Percentiles rank a stretch among this genome's conserved stretches.
phyloP scores from a whole-genome alignment of 2,113 vertebrate genomes.

The Excalfactoria chinensis region DNA sequence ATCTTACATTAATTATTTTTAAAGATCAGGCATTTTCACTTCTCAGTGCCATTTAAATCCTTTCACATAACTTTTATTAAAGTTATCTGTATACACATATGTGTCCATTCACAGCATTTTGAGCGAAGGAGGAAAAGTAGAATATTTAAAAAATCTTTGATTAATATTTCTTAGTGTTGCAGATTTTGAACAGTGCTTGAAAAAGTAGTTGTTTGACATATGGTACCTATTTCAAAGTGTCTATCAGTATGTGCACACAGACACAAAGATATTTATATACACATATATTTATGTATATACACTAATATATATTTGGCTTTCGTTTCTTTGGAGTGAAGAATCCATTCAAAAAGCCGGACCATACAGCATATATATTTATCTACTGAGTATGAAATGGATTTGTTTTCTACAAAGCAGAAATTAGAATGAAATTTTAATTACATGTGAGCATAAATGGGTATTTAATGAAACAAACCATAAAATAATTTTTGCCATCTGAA shows the following conservation, averaged over 20 bases:
- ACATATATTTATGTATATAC: no score
- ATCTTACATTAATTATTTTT: background rate
- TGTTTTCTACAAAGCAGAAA: constrained; percentile 5
- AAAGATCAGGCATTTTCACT: background rate
- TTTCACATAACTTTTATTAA: background rate
- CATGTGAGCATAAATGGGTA: background rate
- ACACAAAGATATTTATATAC: background rate
- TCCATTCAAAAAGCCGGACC: background rate
- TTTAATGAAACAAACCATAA: background rate
- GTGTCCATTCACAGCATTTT: background rate
- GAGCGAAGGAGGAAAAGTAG: fast-evolving
- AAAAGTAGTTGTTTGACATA: background rate
- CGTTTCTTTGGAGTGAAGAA: background rate
- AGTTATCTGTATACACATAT: background rate
- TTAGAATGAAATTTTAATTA: constrained; percentile 26
- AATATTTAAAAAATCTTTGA: background rate
- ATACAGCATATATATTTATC: background rate
- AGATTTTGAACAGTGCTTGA: background rate
- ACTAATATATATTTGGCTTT: background rate
- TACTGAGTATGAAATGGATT: background rate
- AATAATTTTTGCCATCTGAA: constrained; percentile 7
- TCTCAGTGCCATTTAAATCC: background rate
- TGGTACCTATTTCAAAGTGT: background rate
- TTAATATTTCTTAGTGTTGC: background rate
- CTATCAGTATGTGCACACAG: background rate